Percentiles rank a stretch among this genome's conserved stretches.
phyloP scores from a whole-genome alignment of 2,113 vertebrate species.

The Canis aureus region DNA sequence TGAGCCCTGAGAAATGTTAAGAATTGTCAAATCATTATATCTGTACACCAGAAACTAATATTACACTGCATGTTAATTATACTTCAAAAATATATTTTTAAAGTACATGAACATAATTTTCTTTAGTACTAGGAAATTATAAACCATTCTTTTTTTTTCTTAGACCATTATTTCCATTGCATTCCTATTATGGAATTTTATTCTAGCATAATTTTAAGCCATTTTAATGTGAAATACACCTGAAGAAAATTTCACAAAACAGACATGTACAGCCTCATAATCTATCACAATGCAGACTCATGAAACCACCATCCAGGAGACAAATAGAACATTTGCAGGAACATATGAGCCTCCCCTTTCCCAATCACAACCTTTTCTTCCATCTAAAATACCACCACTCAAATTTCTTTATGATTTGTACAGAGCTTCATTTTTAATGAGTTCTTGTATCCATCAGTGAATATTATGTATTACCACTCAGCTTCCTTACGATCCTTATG shows the following conservation, averaged over 20 bases:
- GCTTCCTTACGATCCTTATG: background rate
- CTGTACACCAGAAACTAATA: background rate
- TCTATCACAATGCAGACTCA: background rate
- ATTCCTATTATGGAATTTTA: background rate
- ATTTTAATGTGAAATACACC: background rate
- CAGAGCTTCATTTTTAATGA: background rate
- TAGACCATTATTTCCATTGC: background rate
- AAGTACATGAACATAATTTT: background rate
- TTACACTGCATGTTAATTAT: background rate
- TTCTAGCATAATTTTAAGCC: background rate
- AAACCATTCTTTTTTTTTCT: background rate
- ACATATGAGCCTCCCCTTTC: background rate
- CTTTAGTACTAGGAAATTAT: background rate
- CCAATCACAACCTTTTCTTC: background rate
- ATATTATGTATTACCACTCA: background rate
- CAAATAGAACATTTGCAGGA: background rate
- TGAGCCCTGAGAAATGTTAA: background rate
- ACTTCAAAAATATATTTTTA: background rate
- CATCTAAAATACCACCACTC: background rate
- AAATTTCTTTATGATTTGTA: background rate
- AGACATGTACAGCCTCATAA: background rate
- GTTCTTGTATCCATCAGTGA: background rate
- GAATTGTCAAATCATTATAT: background rate
- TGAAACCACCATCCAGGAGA: background rate
- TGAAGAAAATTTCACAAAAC: background rate